Percentiles rank a stretch among this genome's conserved stretches.
These are phyloP conservation scores for Eurosta solidaginis DNA, from an alignment of 1,140 invertebrate species.

Conservation along the genomic window DNA sequence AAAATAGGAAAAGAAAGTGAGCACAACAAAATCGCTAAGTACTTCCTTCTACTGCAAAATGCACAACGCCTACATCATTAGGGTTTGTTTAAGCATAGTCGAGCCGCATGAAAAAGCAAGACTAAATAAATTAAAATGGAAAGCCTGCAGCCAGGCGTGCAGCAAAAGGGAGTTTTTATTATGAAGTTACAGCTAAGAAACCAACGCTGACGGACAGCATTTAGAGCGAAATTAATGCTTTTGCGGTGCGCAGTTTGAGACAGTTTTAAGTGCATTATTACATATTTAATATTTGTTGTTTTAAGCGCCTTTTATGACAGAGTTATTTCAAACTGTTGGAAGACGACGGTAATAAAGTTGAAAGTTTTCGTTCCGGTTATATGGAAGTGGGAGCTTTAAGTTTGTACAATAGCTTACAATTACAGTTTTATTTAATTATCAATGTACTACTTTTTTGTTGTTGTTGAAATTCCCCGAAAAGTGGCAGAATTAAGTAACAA, in stretches of 20 bases:
- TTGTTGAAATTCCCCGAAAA: not conserved
- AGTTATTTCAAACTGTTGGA: not conserved
- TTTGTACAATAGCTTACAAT: not conserved
- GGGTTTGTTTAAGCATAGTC: not conserved
- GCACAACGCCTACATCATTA: not conserved
- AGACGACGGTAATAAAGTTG: not conserved
- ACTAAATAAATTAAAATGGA: not conserved
- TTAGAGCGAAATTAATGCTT: not conserved
- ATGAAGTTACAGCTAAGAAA: not conserved
- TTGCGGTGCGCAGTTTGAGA: not conserved
- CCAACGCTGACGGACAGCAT: not conserved
- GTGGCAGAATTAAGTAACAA: not conserved
- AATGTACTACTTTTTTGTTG: not conserved
- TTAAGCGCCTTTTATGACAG: not conserved
- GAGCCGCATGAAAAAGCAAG: not conserved
- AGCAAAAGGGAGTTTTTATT: not conserved
- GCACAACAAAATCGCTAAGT: not conserved
- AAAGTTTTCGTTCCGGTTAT: not conserved
- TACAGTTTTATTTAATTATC: slow-evolving; percentile 11
- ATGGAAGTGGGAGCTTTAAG: not conserved
- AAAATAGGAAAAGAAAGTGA: not conserved
- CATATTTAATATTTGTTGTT: not conserved
- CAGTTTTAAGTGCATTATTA: not conserved
- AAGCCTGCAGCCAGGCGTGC: not conserved
- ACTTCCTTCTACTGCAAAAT: not conserved